phyloP scores from a whole-genome alignment of 1,140 invertebrate species.

The Drosophila mayri region DNA sequence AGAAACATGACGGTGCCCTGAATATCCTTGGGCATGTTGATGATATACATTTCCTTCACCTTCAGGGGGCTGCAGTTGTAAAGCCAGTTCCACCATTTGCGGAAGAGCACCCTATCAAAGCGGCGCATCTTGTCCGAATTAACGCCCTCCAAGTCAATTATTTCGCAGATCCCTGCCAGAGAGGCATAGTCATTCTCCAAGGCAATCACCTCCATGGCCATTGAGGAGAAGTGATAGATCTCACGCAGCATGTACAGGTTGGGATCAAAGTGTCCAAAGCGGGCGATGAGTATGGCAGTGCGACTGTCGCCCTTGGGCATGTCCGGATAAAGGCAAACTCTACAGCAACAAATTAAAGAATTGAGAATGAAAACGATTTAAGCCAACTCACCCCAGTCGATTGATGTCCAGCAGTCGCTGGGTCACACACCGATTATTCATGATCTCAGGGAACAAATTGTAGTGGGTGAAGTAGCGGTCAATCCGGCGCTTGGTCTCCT shows the following conservation, averaged over 20 bases:
- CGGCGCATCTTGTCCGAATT: constrained; percentile 85
- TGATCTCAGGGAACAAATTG: constrained; percentile 87
- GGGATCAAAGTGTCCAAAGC: constrained; percentile 85
- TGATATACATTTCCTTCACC: constrained; percentile 86
- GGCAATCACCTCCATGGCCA: constrained; percentile 85
- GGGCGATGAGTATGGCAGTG: constrained; percentile 85
- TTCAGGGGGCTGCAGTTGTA: constrained; percentile 86
- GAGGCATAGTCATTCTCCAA: constrained; percentile 85
- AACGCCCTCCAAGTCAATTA: constrained; percentile 85
- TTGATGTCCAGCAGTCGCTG: constrained; percentile 85
- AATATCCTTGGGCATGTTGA: constrained; percentile 85
- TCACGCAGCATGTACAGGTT: constrained; percentile 84
- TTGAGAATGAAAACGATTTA: background rate
- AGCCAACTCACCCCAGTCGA: constrained; percentile 85
- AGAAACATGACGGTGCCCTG: constrained; percentile 69
- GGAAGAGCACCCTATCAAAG: constrained; percentile 85
- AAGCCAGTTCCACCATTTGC: constrained; percentile 85
- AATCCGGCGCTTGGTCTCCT: constrained; percentile 88
- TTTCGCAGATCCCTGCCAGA: constrained; percentile 84
- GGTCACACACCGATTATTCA: constrained; percentile 77
- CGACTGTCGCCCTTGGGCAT: constrained; percentile 84
- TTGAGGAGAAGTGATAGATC: constrained; percentile 83
- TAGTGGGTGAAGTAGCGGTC: constrained; percentile 88
- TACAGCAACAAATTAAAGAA: constrained; percentile 6
- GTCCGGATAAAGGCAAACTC: constrained; percentile 73